Evolutionary conservation across 2,888 invertebrate species (phyloP), one percentile per base, ranked within the genome.

Genomic region (Labia minor): DNA sequence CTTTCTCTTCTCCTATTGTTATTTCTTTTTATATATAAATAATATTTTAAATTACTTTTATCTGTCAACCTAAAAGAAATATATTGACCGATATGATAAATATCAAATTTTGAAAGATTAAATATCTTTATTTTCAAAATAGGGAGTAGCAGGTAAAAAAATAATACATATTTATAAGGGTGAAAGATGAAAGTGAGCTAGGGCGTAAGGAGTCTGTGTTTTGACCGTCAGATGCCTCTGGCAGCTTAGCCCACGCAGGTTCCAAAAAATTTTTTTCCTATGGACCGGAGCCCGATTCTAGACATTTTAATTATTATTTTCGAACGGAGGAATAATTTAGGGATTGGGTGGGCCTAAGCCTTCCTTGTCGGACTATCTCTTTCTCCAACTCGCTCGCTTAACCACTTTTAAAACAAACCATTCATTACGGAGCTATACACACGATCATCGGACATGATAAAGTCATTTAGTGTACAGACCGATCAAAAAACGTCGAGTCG

Each of bases 281-380:
- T 49, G 33, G 64, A 64, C 33, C 61, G 21, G 33, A 64, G 21
- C 26, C 65, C 66, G 37, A 16, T 37, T 62, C 67, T 61, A 69
- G 69, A 69, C 67, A 66, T 69, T 69, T 69, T 69, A 69, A 69
- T 69, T 69, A 69, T 69, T 69, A 69, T 69, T 69, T 69, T 69
- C 66, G 63, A 67, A 21, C 63, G 64, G 33, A 61, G 65, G 62
- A 49, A 49, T 49, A 49, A 49, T 49, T 49, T 19, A 10, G 64
- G 26, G 33, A 67, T 61, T 65, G 64, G 21, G 20, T 21, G 49
- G 49, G 49, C 49, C 49, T 26, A 26, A 26, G 49, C 49, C 49
- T 49, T 49, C 49, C 49, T 49, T 16, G 14, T 49, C 49, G 2
- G 16, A n/a, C n/a, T 49, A 4, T 49, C 49, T 49, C 14, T 4